phyloP scores from a whole-genome alignment of 1,140 invertebrate species.

The Galleria mellonella region DNA sequence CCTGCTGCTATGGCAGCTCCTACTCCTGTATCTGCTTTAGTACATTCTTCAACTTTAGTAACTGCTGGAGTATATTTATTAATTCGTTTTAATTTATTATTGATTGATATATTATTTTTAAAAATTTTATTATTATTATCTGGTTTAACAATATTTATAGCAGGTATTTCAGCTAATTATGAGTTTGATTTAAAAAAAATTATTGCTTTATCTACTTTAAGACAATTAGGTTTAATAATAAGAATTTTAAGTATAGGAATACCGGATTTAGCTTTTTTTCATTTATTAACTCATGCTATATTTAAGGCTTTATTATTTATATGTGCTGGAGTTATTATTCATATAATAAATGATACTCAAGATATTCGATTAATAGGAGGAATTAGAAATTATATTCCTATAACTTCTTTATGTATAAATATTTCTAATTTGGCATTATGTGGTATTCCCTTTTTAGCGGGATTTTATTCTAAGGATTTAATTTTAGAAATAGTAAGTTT shows the following conservation, averaged over 20 bases:
- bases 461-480: constrained; percentile 80
- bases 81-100: constrained; percentile 76
- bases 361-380: constrained; percentile 77
- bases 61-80: constrained; percentile 83
- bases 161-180: constrained; percentile 75
- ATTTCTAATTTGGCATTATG: constrained; percentile 72
- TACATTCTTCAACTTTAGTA: constrained; percentile 85
- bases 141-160: constrained; percentile 77
- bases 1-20: constrained; percentile 82
- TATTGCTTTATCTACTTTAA: constrained; percentile 83
- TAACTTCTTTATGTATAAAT: constrained; percentile 28
- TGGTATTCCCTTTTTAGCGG: constrained; percentile 76
- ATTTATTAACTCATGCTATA: constrained; percentile 47
- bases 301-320: constrained; percentile 36
- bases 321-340: constrained; percentile 71
- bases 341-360: constrained; percentile 75
- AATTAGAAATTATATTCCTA: constrained; percentile 18
- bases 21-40: constrained; percentile 81
- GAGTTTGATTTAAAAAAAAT: constrained; percentile 81
- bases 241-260: constrained; percentile 70
- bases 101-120: constrained; percentile 33
- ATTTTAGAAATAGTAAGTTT: constrained; percentile 75
- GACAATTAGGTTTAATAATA: constrained; percentile 81
- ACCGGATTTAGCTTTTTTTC: constrained; percentile 75
- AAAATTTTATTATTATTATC: constrained; percentile 65